phyloP scores from a whole-genome alignment of 2,888 invertebrate genomes.

The Stegophylla sp. region DNA sequence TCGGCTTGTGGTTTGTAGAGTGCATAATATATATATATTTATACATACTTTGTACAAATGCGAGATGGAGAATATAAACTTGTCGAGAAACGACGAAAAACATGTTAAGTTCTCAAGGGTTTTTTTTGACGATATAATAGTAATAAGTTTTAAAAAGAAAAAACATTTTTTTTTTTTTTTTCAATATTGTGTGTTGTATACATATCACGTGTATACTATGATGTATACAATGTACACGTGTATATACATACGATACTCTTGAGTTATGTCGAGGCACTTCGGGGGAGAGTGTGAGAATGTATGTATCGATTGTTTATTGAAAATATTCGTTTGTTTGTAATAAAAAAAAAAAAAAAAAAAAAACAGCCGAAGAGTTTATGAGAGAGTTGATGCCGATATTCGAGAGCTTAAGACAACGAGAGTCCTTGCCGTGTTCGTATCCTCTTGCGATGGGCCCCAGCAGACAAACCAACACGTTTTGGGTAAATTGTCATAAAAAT shows the following conservation, averaged over 20 bases:
- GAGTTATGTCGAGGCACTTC: constrained; percentile 54
- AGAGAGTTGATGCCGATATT: constrained; percentile 95
- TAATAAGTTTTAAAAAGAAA: background rate
- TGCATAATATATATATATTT: no score
- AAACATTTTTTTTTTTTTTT: background rate
- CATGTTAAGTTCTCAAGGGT: constrained; percentile 49
- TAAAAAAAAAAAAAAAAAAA: constrained; percentile 26
- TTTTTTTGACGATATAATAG: background rate
- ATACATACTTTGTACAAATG: constrained; percentile 22
- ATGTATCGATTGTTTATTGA: constrained; percentile 62
- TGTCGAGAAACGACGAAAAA: no score
- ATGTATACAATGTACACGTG: background rate
- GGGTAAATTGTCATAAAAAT: constrained; percentile 58
- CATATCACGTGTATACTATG: background rate
- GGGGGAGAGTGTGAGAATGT: constrained; percentile 62
- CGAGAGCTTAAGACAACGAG: constrained; percentile 89
- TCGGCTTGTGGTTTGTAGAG: constrained; percentile 49
- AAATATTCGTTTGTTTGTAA: constrained; percentile 46
- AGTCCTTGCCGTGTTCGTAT: constrained; percentile 89
- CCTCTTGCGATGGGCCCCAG: constrained; percentile 70
- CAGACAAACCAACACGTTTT: constrained; percentile 60
- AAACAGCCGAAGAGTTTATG: constrained; percentile 89
- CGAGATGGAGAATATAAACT: background rate
- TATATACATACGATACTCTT: background rate
- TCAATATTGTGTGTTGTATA: background rate